phyloP scores from a whole-genome alignment of 2,113 vertebrate genomes.

The Rhabdornis inornatus region DNA sequence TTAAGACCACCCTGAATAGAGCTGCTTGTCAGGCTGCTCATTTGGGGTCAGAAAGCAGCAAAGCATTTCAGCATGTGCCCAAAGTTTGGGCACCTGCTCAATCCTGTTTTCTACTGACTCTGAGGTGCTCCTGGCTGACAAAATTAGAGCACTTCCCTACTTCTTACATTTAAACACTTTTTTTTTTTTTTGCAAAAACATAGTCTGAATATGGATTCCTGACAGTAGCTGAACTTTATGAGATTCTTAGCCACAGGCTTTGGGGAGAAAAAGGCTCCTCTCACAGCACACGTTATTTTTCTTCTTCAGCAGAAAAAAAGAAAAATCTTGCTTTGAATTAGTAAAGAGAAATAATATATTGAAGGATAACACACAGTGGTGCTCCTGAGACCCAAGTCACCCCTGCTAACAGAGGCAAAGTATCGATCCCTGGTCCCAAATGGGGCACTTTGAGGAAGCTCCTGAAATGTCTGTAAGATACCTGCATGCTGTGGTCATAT shows the following conservation, averaged over 20 bases:
- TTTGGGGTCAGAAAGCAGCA: conserved; percentile 32
- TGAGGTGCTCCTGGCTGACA: neutral
- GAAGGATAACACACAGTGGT: neutral
- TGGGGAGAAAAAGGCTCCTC: neutral
- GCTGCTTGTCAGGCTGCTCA: neutral
- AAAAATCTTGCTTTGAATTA: neutral
- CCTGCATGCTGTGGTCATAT: neutral
- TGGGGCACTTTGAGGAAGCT: neutral
- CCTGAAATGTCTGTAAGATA: neutral
- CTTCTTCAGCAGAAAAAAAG: neutral
- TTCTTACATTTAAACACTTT: neutral
- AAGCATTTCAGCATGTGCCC: conserved; percentile 32
- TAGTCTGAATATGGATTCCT: neutral
- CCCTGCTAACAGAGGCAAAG: neutral
- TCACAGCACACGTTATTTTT: neutral
- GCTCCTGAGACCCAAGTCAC: neutral
- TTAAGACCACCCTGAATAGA: conserved; percentile 27
- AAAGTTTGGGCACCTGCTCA: conserved; percentile 30
- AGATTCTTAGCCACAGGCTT: neutral
- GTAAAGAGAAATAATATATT: neutral
- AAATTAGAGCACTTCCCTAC: neutral
- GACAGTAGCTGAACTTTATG: neutral
- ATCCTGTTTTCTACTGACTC: neutral
- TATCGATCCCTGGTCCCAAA: neutral
- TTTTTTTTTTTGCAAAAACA: neutral